A percentile compares a stretch with the other conserved stretches of the same genome.
Evolutionary conservation across 2,113 vertebrate genomes (phyloP).

Genomic region (Euleptes europaea): DNA sequence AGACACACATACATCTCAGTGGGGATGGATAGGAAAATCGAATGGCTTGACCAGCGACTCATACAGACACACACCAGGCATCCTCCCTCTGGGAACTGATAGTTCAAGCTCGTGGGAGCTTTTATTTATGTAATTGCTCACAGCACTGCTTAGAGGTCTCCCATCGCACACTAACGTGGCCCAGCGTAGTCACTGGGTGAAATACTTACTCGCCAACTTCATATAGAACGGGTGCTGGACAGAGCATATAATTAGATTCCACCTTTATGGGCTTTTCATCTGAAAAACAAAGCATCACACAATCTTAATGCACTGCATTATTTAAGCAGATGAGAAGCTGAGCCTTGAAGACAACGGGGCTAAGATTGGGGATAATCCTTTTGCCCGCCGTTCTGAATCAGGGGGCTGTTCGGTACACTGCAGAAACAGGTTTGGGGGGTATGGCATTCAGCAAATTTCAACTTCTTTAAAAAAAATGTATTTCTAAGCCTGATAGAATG

Average conservation of each 20-base stretch:
- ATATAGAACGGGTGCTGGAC: constrained; percentile 86
- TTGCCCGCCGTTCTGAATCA: background rate
- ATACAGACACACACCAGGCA: background rate
- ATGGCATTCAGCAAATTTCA: too few relatives aligned
- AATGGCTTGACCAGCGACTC: background rate
- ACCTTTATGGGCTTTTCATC: constrained; percentile 82
- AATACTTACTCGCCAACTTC: constrained; percentile 93
- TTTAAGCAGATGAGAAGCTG: background rate
- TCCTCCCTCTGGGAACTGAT: background rate
- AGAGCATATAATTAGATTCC: constrained; percentile 83
- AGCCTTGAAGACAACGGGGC: accelerated
- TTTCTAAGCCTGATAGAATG: too few relatives aligned
- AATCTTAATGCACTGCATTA: background rate
- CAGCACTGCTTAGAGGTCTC: background rate
- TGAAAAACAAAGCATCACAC: constrained; percentile 70
- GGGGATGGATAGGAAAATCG: background rate
- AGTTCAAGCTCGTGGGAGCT: background rate
- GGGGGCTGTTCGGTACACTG: too few relatives aligned
- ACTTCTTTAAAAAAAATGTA: too few relatives aligned
- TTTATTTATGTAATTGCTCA: background rate
- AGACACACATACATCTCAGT: background rate
- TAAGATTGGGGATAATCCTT: background rate
- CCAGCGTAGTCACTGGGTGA: background rate
- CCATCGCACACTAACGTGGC: too few relatives aligned
- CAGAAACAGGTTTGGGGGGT: too few relatives aligned